phyloP scores from a whole-genome alignment of 2,888 invertebrate genomes.

The Drosophila kokeensis region DNA sequence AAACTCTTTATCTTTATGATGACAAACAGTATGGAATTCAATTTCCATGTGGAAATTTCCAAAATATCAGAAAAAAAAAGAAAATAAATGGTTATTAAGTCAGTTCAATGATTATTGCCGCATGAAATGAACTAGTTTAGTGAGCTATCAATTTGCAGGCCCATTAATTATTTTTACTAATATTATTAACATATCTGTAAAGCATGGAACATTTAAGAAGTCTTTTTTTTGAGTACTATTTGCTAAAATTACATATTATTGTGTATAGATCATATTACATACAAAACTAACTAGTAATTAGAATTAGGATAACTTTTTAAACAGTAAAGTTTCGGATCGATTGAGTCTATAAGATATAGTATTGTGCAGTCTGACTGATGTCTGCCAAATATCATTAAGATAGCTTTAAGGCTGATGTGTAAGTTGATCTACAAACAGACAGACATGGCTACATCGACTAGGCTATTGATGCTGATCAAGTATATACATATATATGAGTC shows the following conservation, averaged over 20 bases:
- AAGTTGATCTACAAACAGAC: not conserved
- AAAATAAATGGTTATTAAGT: not conserved
- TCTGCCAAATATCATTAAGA: not conserved
- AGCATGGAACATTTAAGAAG: not conserved
- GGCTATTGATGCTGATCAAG: not conserved
- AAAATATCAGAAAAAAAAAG: constrained; percentile 3
- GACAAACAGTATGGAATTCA: constrained; percentile 25
- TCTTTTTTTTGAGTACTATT: too few relatives aligned
- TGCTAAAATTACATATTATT: too few relatives aligned
- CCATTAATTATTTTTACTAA: not conserved
- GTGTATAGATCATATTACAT: too few relatives aligned
- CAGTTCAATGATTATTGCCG: constrained; percentile 9
- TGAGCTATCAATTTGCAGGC: not conserved
- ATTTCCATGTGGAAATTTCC: constrained; percentile 37
- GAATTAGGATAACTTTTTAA: not conserved
- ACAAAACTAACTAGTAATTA: too few relatives aligned
- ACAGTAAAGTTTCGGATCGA: not conserved
- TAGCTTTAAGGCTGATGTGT: not conserved
- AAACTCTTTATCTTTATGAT: constrained; percentile 49
- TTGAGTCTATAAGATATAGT: not conserved
- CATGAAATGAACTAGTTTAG: not conserved
- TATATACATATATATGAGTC: not conserved
- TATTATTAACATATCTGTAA: not conserved
- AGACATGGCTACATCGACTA: not conserved
- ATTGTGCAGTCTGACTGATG: too few relatives aligned